Base-by-base conservation (phyloP, 1,140 invertebrate species). In the Lethrus apterus region DNA sequence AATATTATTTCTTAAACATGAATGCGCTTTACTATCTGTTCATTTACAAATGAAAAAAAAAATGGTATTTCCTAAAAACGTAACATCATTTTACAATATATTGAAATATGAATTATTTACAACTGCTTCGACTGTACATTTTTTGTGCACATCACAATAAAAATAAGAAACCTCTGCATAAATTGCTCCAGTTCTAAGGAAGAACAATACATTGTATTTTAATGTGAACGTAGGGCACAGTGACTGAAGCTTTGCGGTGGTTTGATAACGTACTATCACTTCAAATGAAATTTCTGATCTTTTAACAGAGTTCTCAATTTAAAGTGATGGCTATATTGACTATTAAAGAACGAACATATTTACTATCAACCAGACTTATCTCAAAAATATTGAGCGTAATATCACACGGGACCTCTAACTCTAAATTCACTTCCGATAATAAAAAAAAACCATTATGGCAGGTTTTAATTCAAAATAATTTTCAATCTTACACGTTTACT, bases 371-470 rank as follows among this genome's bases (percentile, higher is more conserved):
- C 43, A 46, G 47, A 46, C 48, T 46, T 41, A 35, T 38, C 21
- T 34, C 36, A 38, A 36, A 48, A 41, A 46, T 46, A 43, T 51
- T 60, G 60, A 63, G 60, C 58, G 60, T 52, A 55, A 56, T 60
- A 60, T 63, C 60, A 62, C 58, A 56, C 50, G 55, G 60, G 56
- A 60, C 48, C 54, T 60, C 55, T 56, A 54, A 56, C 52, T 47
- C 49, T 48, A 31, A 24, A 26, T 50, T 44, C 41, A 30, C 34
- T 52, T 2, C 21, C 1, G 15, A 31, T 23, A 10, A 13, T n/a
- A 40, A 34, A 31, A 17, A 20, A 44, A 35, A 21, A 34, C 19
- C 18, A 9, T 29, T 18, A 23, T 15, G 24, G 23, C 23, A 42
- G 40, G 51, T 47, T 44, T 46, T 32, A 49, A 51, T 32, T 35